Base-by-base conservation (phyloP, 2,797 vertebrate genomes). In the Austrolebias charrua region DNA sequence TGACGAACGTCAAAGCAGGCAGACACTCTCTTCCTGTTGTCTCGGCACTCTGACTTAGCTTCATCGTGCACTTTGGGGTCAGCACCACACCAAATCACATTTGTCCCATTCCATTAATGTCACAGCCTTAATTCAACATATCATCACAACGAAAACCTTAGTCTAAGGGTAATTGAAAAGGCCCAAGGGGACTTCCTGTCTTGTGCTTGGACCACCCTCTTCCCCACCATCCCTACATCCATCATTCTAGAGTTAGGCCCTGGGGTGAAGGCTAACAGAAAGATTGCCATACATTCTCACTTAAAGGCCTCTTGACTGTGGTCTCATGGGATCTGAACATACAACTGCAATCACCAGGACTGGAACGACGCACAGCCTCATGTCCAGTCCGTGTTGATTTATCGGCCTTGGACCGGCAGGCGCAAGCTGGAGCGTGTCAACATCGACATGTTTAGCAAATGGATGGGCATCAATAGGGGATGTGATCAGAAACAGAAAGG, bases 131-230 rank as follows among this genome's bases (percentile, higher is more conserved):
- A 90, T 91, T 88, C 85, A 85, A 91, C 90, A 90, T 77, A 89
- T 90, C 90, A 88, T 85, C 79, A 78, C 81, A 76, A 79, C 71
- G 79, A 53, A 74, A 72, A 70, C 85, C 87, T 90, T 66, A 82
- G 86, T 82, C 85, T 80, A 89, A 87, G 86, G 86, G 89, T 92
- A 92, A 92, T 90, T 92, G 87, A 93, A 93, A 93, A 86, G 81
- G 87, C 90, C 90, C 86, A 76, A 75, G 88, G 91, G 91, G 86
- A 89, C 90, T 87, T 91, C 88, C 74, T 73, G 57, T 63, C 81
- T 81, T 82, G 74, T 69, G 80, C 83, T 73, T 69, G 80, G 75
- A 70, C 60, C 78, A 65, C 73, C 64, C 53, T 75, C 66, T 73
- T 58, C 76, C 71, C 72, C 69, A 18, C 80, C 78, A 78, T 75